Evolutionary conservation across 2,888 invertebrate species (phyloP), one percentile per base, ranked within the genome.

Genomic region (Lymantria dispar): DNA sequence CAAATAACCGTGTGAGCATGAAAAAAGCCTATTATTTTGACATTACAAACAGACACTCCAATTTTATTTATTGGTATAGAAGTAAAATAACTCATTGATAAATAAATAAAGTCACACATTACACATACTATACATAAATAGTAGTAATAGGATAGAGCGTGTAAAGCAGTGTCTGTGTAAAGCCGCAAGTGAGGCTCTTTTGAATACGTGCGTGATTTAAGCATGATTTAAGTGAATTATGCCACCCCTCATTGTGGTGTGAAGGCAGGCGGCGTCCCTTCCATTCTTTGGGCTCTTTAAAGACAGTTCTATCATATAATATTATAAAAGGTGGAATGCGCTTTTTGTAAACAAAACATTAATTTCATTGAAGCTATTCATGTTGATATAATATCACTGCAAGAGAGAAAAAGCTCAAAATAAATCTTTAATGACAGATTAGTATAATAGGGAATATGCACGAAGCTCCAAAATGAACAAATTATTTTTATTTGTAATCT

Each of bases 151-250:
- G 38, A 11, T 38, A 38, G 11, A 7, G 38, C 33, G 38, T n/a
- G 68, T 68, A 70, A 48, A 56, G 59, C 58, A 64, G 63, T 64
- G 68, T 67, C 49, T 50, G 54, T 54, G 54, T 57, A 58, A 70
- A 68, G 63, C 64, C 57, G 66, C 66, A 58, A 68, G 63, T 72
- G 69, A 76, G 75, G 70, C 72, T 72, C 72, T 73, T 72, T 76
- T 76, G 77, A 76, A 70, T 73, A 72, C 71, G 65, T 72, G 68
- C 74, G 72, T 80, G 78, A 78, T 78, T 81, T 78, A 76, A 80
- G 83, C 78, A 74, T 78, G 80, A 83, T 79, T 82, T 85, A 86
- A 87, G 83, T 86, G 87, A 87, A 85, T 87, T 87, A 87, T 72
- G 74, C 68, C 80, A 74, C 84, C 83, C 83, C 74, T 65, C 58